Base-by-base conservation (phyloP, 2,113 vertebrate species). In the Lepus europaeus region DNA sequence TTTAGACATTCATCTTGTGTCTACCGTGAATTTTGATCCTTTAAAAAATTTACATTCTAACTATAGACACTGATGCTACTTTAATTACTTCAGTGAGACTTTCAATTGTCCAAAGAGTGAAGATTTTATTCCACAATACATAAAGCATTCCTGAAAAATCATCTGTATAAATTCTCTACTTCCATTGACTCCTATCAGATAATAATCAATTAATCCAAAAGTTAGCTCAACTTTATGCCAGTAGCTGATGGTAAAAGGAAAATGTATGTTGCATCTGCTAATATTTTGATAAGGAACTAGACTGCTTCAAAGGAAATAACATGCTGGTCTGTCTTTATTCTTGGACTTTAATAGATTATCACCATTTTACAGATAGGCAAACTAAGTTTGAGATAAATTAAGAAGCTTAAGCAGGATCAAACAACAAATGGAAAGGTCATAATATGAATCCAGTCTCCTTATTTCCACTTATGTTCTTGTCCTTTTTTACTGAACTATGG, bases 191-290 rank as follows among this genome's bases (percentile, higher is more conserved):
- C n/a, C 76, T 33, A 25, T 56, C 63, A 78, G 31, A 94, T 31
- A 64, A 84, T 0, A 39, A 2, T 6, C 1, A 2, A 89, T 73
- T 0, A 5, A 29, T 10, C 49, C 10, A 56, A 81, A 72, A 88
- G 6, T 8, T 12, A 3, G 25, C 12, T 91, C 31, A 68, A 83
- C 6, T 29, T 19, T 31, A 68, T 66, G 5, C n/a, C 10, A 36
- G 25, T 45, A 78, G 12, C 8, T 93, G 22, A 85, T n/a, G 88
- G 49, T 85, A 82, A 93, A 93, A 95, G 56, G 11, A 22, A 85
- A 68, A 94, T n/a, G 8, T 19, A 33, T 33, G 7, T 49, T 77
- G 4, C 3, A 56, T 33, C 17, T 66, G 36, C 0, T 51, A 92
- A 63, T 16, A 6, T 72, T 77, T 59, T 49, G 88, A 2, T 33